Base-by-base conservation (phyloP, 2,797 vertebrate genomes). In the Ctenopoma multispine region DNA sequence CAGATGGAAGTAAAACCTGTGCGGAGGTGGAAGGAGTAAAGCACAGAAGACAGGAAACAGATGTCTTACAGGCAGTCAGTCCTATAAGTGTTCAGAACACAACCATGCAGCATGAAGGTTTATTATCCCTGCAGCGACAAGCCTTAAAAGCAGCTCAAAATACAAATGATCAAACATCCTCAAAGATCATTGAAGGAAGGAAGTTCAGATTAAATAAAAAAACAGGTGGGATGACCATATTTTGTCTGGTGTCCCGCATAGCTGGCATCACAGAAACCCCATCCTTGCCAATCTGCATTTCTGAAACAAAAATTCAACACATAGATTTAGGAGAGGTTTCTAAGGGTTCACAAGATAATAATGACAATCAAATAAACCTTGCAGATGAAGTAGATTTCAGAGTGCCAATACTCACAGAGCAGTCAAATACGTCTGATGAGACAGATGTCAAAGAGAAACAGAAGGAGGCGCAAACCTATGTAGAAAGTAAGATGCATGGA, bases 241-340 rank as follows among this genome's bases (percentile, higher is more conserved):
- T 95, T 72, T 95, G 94, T 64, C 82, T 95, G 27, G 93, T 95
- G 58, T 95, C 94, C 56, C 87, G 92, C 60, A 91, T 86, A 66
- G 90, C 85, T 9, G 78, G 64, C 3, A 7, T 81, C 14, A 63
- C 87, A 12, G 89, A 90, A 54, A 71, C 61, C 5, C 24, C 80
- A 8, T 82, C 85, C 43, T 64, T 87, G 66, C 83, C 89, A 9
- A 29, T 84, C 27, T 79, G 60, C 53, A 70, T 56, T 55, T 64
- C 29, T 7, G 62, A 85, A 75, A 60, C 54, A 31, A 75, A 63
- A 21, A 51, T 21, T 72, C 31, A 78, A 79, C 76, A 44, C 47
- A 51, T 50, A 72, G 76, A 82, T 12, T 13, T 13, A 8, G 62
- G 3, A 69, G 55, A 18, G 2, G 36, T 38, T 71, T 67, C 77